Evolutionary conservation across 1,140 invertebrate genomes (phyloP), one percentile per base, ranked within the genome.

Genomic region (Dolichoris vasculosae): DNA sequence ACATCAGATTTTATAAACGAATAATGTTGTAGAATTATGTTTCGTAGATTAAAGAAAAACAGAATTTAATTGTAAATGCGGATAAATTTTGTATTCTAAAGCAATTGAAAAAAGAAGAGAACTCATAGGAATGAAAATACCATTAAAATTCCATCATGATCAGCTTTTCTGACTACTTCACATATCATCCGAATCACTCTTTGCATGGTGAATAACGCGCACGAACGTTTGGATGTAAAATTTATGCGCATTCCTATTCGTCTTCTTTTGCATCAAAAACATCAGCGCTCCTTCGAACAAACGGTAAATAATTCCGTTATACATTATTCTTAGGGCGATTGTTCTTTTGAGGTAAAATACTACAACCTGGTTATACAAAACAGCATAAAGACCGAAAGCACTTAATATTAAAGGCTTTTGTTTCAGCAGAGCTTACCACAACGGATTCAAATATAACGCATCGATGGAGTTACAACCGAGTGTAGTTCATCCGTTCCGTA

Each of bases 131-230:
- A 73, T 88, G 87, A 91, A 89, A 89, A 88, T 89, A 79, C 76
- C 87, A 90, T 91, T 90, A 91, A 90, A 90, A 91, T 91, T 91
- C 89, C 89, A 91, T 89, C 86, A 88, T 89, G 89, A 91, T 90
- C 90, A 87, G 81, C 80, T 82, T 82, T 84, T 81, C 82, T 63
- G 83, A 48, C 59, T 64, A 59, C 81, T 86, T 83, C 75, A 48
- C 59, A 79, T 83, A 83, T 83, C 81, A 86, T 83, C 46, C 81
- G 76, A 51, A 78, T 86, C 73, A 63, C 63, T 80, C 71, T 82
- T 85, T 82, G 78, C 84, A 71, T 67, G 71, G 30, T 38, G 81
- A 80, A 76, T 59, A 76, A 71, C n/a, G 46, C 30, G 55, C 67
- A n/a, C 26, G 63, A 78, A 20, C 73, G 30, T 48, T 38, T 32